These are phyloP conservation scores for Ctenochaetus hawaiiensis DNA, from an alignment of 2,797 vertebrate species.

Conservation along the genomic window DNA sequence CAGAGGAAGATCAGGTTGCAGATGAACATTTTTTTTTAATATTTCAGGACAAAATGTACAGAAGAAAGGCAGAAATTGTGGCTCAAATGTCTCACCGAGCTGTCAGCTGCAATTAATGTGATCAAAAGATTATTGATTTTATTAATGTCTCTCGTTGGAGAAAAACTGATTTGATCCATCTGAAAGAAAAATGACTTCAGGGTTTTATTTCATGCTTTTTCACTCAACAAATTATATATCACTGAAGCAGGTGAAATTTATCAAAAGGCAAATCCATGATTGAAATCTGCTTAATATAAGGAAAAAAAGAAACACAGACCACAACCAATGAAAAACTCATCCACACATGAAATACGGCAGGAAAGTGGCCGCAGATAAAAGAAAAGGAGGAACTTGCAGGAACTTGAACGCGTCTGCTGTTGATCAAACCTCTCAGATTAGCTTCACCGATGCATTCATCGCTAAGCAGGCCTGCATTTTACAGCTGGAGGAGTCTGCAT, in stretches of 20 bases:
- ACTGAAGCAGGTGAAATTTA: constrained; percentile 21
- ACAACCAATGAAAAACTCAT: background rate
- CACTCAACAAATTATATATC: background rate
- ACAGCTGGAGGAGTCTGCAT: background rate
- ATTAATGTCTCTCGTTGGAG: background rate
- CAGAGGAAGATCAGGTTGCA: background rate
- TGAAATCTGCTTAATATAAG: constrained; percentile 6
- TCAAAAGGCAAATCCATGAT: background rate
- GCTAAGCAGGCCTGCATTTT: constrained; percentile 16
- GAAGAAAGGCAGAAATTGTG: background rate
- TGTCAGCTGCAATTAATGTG: background rate
- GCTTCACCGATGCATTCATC: constrained; percentile 6
- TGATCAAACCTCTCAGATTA: constrained; percentile 41
- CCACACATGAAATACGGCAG: constrained; percentile 30
- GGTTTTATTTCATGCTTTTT: constrained; percentile 3
- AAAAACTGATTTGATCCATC: background rate
- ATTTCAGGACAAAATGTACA: background rate
- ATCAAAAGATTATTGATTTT: constrained; percentile 4
- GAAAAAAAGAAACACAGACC: background rate
- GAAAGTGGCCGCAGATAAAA: constrained; percentile 39
- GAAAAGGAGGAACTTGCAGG: background rate
- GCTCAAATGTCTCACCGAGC: background rate
- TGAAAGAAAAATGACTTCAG: background rate
- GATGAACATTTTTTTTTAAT: background rate
- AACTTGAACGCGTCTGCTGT: constrained; percentile 30